Evolutionary conservation across 2,113 vertebrate genomes (phyloP).

Genomic region (Bos javanicus): DNA sequence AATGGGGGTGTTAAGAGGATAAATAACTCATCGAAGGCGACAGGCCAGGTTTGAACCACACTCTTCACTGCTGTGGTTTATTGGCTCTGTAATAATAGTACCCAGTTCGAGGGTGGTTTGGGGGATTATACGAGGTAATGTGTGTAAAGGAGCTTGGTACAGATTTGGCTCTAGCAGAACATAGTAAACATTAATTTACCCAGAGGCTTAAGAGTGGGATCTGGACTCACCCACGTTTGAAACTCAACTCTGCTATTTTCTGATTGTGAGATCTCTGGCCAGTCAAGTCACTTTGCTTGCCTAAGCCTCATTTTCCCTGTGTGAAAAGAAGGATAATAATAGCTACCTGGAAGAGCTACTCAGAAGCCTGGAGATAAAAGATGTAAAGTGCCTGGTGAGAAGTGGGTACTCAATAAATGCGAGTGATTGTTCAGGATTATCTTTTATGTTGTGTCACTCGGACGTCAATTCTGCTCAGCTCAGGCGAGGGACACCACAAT

Average conservation of each 20-base stretch:
- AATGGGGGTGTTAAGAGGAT: neutral
- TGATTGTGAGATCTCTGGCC: neutral
- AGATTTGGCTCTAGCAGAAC: neutral
- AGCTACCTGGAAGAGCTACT: neutral
- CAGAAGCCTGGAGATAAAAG: neutral
- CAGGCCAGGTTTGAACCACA: neutral
- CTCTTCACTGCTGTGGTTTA: neutral
- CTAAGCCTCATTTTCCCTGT: neutral
- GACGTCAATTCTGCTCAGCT: neutral
- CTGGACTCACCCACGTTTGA: neutral
- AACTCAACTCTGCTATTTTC: neutral
- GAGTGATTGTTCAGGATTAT: neutral
- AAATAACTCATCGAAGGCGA: neutral
- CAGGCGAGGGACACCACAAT: rapidly evolving
- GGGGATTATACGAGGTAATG: neutral
- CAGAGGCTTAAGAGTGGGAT: neutral
- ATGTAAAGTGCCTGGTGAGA: neutral
- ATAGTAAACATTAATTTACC: neutral
- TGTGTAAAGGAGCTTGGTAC: neutral
- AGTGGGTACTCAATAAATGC: constrained; percentile 12
- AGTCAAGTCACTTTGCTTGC: neutral
- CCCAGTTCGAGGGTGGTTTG: neutral
- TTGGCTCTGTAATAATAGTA: neutral
- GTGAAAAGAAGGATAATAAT: neutral
- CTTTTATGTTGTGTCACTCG: neutral